Evolutionary conservation across 2,113 vertebrate species (phyloP).

Genomic region (Ctenodactylus gundi): DNA sequence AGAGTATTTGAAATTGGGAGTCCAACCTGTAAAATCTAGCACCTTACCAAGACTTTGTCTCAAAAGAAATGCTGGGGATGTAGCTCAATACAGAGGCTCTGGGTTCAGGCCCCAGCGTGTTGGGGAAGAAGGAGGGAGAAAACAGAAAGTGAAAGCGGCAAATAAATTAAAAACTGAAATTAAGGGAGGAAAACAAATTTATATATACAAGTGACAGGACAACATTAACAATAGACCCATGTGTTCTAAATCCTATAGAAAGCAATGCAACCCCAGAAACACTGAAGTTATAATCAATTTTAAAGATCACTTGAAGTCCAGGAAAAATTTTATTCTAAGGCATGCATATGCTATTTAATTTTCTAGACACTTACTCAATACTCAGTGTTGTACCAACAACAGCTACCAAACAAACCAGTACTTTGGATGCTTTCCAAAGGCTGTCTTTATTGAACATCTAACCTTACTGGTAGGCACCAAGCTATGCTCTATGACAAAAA

Average conservation of each 20-base stretch:
- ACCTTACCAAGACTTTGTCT: background rate
- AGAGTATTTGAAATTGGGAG: background rate
- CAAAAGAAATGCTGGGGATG: background rate
- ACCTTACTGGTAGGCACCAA: background rate
- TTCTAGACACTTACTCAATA: slow-evolving; percentile 22
- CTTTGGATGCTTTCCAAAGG: slow-evolving; percentile 41
- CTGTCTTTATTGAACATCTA: slow-evolving; percentile 32
- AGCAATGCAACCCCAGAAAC: slow-evolving; percentile 31
- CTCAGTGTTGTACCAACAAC: background rate
- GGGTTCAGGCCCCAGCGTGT: background rate
- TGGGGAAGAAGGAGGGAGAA: background rate
- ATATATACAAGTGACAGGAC: slow-evolving; percentile 21
- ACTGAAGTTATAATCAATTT: slow-evolving; percentile 21
- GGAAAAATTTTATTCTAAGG: background rate
- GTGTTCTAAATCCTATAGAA: slow-evolving; percentile 39
- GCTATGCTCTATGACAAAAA: slow-evolving; percentile 41
- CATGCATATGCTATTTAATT: slow-evolving; percentile 44
- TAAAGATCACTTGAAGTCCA: slow-evolving; percentile 35
- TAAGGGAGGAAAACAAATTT: slow-evolving; percentile 35
- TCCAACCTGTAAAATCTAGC: background rate
- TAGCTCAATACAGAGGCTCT: background rate
- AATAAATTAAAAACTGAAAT: slow-evolving; percentile 40
- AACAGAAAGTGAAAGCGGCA: slow-evolving; percentile 25
- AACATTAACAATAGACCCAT: slow-evolving; percentile 26
- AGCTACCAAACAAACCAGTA: slow-evolving; percentile 29